Conservation (phyloP, 2,888 invertebrate species). For the Macroteleia sp. region DNA sequence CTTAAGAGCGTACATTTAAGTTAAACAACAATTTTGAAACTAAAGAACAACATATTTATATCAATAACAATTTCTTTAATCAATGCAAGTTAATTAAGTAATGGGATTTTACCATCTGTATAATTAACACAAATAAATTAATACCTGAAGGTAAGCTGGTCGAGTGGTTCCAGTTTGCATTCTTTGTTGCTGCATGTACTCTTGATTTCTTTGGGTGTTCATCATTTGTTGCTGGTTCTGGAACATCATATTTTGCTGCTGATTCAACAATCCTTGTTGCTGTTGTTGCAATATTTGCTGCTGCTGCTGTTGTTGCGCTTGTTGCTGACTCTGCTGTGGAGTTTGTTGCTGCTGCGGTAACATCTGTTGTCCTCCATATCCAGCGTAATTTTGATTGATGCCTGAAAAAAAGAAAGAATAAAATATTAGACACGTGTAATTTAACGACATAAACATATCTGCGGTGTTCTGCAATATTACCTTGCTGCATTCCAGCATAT, state of each 20-base stretch:
- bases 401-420: too few relatives aligned
- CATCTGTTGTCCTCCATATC: constrained; percentile 86
- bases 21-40: too few relatives aligned
- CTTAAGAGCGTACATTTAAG: too few relatives aligned
- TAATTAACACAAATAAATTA: too few relatives aligned
- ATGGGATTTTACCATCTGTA: too few relatives aligned
- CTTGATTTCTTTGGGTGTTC: constrained; percentile 86
- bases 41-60: too few relatives aligned
- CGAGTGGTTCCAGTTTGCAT: constrained; percentile 86
- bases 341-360: constrained; percentile 77
- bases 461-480: too few relatives aligned
- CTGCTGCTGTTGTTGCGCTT: constrained; percentile 71
- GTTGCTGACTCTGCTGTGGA: constrained; percentile 72
- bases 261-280: constrained; percentile 80
- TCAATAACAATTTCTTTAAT: too few relatives aligned
- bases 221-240: constrained; percentile 86
- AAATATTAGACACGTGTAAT: too few relatives aligned
- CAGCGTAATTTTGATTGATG: constrained; percentile 88
- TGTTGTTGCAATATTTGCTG: constrained; percentile 77
- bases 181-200: constrained; percentile 86
- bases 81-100: too few relatives aligned
- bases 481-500: too few relatives aligned
- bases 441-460: too few relatives aligned
- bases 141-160: constrained; percentile 88
- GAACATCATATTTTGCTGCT: constrained; percentile 81